Percentiles rank a stretch among this genome's conserved stretches.
phyloP scores from a whole-genome alignment of 2,797 vertebrate species.

The Calcarius lapponicus region DNA sequence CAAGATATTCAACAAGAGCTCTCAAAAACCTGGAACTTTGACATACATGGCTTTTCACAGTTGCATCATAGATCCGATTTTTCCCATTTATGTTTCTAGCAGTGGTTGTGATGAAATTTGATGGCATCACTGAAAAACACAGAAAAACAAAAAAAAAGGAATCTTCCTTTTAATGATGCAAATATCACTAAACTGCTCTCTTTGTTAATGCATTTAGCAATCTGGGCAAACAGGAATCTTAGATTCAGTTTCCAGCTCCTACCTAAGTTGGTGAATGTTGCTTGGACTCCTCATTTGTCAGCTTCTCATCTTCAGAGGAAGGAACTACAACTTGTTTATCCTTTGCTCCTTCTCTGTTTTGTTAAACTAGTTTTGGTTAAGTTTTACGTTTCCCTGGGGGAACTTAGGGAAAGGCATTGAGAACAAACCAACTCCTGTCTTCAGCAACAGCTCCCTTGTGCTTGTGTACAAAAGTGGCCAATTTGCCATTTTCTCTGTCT shows the following conservation, averaged over 20 bases:
- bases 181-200: neutral
- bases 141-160: neutral
- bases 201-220: neutral
- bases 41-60: neutral
- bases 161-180: neutral
- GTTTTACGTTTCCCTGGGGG: neutral
- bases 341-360: neutral
- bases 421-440: neutral
- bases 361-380: neutral
- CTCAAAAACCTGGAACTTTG: neutral
- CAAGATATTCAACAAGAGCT: neutral
- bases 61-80: neutral
- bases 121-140: neutral
- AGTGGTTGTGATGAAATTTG: neutral
- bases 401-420: neutral
- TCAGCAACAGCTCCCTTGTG: neutral
- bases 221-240: neutral
- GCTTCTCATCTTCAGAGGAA: neutral
- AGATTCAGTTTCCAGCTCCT: neutral
- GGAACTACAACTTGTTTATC: neutral
- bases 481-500: neutral
- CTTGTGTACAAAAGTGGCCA: neutral
- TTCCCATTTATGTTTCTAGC: neutral
- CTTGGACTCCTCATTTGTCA: neutral
- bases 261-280: neutral